A percentile compares a stretch with the other conserved stretches of the same genome.
Conservation (phyloP, 2,113 vertebrate genomes). For the Monarcha castaneiventris region DNA sequence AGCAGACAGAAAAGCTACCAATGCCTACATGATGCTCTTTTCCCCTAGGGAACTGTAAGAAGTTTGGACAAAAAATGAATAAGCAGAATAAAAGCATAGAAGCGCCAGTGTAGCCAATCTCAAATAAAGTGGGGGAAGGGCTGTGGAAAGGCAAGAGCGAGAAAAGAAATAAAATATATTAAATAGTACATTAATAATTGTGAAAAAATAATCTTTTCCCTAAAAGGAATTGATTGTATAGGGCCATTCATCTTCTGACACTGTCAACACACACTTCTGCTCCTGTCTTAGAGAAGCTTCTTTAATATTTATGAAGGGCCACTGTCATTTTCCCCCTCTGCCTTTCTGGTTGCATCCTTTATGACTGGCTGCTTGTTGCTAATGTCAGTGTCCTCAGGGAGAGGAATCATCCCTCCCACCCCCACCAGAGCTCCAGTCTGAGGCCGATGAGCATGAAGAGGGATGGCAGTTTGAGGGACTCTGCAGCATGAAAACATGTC, state of each 20-base stretch:
- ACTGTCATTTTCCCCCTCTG: neutral
- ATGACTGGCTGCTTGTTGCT: conserved; percentile 34
- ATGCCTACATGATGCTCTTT: neutral
- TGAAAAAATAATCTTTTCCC: neutral
- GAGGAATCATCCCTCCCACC: neutral
- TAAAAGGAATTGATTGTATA: neutral
- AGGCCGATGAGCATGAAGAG: neutral
- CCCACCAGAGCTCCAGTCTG: neutral
- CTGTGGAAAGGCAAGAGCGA: neutral
- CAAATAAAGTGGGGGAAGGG: neutral
- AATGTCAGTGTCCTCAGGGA: conserved; percentile 12
- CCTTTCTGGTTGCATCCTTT: neutral
- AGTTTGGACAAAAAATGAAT: neutral
- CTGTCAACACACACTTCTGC: neutral
- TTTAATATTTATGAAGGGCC: conserved; percentile 19
- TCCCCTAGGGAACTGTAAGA: neutral
- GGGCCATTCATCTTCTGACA: neutral
- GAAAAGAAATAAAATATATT: neutral
- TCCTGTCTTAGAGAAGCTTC: neutral
- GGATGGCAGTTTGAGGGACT: neutral
- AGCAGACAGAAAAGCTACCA: neutral
- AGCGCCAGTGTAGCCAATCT: neutral
- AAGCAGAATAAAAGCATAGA: neutral
- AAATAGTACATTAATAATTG: neutral
- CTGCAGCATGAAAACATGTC: neutral